Evolutionary conservation across 2,113 vertebrate genomes (phyloP).

Genomic region (Andinoacara biseriatus): DNA sequence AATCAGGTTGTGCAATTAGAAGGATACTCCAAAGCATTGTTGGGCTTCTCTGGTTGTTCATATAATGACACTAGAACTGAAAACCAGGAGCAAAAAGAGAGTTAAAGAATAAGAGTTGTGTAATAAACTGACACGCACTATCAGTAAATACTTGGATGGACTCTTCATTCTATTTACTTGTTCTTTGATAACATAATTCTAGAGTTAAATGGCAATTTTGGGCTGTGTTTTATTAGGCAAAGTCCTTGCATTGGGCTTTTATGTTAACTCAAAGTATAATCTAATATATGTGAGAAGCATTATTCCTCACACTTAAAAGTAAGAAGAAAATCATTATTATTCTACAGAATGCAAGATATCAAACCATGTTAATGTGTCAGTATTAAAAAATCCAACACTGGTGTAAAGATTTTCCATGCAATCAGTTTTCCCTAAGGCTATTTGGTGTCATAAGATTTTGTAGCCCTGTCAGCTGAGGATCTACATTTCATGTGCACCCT

Average conservation of each 20-base stretch:
- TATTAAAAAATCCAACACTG: neutral
- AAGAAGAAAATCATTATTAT: neutral
- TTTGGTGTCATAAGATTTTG: neutral
- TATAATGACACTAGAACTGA: slow-evolving; percentile 92
- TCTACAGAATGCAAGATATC: neutral
- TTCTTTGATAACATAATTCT: neutral
- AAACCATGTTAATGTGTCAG: neutral
- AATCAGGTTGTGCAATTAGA: neutral
- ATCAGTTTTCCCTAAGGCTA: neutral
- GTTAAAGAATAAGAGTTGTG: neutral
- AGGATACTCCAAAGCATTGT: slow-evolving; percentile 97
- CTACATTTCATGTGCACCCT: neutral
- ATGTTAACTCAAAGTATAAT: neutral
- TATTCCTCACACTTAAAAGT: neutral
- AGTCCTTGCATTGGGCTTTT: neutral
- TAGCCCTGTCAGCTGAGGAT: neutral
- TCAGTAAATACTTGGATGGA: neutral
- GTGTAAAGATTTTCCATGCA: neutral
- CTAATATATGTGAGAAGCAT: neutral
- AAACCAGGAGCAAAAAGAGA: slow-evolving; percentile 33
- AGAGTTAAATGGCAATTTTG: neutral
- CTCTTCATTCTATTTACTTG: neutral
- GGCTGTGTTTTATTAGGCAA: neutral
- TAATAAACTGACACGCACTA: neutral
- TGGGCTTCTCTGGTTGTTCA: slow-evolving; percentile 93